A percentile compares a stretch with the other conserved stretches of the same genome.
Conservation (phyloP, 1,140 invertebrate species). For the Magallana gigas region DNA sequence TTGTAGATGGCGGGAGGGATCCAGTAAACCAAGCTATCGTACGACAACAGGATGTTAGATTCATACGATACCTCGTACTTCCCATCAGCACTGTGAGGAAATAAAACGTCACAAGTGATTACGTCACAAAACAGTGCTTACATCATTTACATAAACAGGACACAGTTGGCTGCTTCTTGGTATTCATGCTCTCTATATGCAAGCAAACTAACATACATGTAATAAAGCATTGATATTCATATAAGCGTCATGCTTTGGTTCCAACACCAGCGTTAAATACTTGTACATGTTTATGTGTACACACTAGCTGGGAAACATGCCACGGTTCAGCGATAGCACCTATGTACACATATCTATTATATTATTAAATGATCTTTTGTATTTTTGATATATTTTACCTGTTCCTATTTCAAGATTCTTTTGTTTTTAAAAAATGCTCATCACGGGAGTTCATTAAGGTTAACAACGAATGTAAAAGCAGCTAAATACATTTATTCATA, state of each 20-base stretch:
- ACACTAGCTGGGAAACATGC: too few relatives aligned
- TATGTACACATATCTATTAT: too few relatives aligned
- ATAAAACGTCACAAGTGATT: conserved; percentile 36
- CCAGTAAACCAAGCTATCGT: conserved; percentile 95
- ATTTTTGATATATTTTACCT: too few relatives aligned
- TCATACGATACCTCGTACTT: conserved; percentile 88
- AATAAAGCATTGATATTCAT: too few relatives aligned
- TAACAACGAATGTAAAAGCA: background rate
- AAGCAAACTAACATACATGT: background rate
- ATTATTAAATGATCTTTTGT: too few relatives aligned
- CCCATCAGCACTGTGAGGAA: conserved; percentile 75
- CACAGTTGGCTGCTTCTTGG: background rate
- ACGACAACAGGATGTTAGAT: conserved; percentile 97
- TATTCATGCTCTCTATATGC: background rate
- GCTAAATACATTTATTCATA: background rate
- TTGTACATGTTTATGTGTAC: too few relatives aligned
- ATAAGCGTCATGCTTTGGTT: too few relatives aligned
- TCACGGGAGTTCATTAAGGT: too few relatives aligned
- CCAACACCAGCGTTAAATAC: too few relatives aligned
- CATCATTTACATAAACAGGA: background rate
- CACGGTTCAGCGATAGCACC: too few relatives aligned
- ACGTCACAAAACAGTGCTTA: background rate
- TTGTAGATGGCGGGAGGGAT: conserved; percentile 99
- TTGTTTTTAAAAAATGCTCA: too few relatives aligned
- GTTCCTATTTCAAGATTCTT: too few relatives aligned